Evolutionary conservation across 2,113 vertebrate species (phyloP).

Genomic region (Coturnix japonica): DNA sequence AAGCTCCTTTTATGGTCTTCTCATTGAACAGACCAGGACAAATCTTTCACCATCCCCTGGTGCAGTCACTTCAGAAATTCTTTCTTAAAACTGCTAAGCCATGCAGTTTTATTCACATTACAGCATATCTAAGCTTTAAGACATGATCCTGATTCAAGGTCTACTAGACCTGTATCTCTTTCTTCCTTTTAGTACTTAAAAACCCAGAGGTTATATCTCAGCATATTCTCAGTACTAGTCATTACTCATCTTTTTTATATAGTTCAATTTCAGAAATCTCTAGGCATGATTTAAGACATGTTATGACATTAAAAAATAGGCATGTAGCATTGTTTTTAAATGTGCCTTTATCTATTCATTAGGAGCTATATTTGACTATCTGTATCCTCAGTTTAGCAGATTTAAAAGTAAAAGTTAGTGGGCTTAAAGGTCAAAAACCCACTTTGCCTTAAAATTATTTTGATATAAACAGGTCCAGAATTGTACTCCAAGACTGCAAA

Average conservation of each 20-base stretch:
- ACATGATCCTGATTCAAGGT: neutral
- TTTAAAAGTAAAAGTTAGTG: neutral
- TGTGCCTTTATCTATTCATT: neutral
- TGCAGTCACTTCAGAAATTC: slow-evolving; percentile 11
- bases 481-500: neutral
- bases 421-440: neutral
- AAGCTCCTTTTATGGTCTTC: slow-evolving; percentile 24
- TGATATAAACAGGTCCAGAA: neutral
- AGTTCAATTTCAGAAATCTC: slow-evolving; percentile 12
- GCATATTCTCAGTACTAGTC: neutral
- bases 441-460: neutral
- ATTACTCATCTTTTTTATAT: slow-evolving; percentile 6
- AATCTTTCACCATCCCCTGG: neutral
- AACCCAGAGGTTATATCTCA: neutral
- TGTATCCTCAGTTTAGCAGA: neutral
- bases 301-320: slow-evolving; percentile 41
- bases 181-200: slow-evolving; percentile 5
- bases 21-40: neutral
- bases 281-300: slow-evolving; percentile 8
- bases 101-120: neutral
- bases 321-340: neutral
- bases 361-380: neutral
- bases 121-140: slow-evolving; percentile 1
- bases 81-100: neutral
- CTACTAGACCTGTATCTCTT: neutral